phyloP scores from a whole-genome alignment of 2,888 invertebrate species.

The Drosophila pseudotalamancana region DNA sequence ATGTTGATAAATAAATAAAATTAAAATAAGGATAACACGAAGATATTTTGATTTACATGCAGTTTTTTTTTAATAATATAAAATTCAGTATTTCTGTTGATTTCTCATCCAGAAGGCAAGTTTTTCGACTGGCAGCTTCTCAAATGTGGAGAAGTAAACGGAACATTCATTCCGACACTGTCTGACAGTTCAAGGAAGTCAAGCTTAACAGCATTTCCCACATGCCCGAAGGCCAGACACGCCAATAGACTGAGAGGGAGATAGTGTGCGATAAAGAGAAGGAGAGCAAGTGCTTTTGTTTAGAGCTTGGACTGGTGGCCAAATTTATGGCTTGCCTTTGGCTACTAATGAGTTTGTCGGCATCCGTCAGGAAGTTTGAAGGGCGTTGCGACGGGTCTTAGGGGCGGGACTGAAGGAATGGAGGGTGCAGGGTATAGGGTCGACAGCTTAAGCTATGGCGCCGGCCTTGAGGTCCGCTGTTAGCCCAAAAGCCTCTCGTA shows the following conservation, averaged over 20 bases:
- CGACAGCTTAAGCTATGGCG: constrained; percentile 45
- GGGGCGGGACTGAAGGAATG: constrained; percentile 11
- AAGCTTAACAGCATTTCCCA: constrained; percentile 57
- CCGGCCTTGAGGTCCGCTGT: constrained; percentile 43
- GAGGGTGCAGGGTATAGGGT: neutral
- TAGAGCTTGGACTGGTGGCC: constrained; percentile 49
- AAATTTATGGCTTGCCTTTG: constrained; percentile 72
- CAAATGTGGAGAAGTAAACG: constrained; percentile 6
- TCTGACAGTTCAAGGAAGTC: constrained; percentile 60
- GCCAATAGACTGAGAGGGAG: neutral
- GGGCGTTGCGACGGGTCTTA: constrained; percentile 7
- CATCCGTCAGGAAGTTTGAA: constrained; percentile 52
- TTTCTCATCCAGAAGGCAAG: neutral
- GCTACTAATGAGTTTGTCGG: constrained; percentile 78
- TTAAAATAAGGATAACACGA: too few relatives aligned
- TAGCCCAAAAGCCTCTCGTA: constrained; percentile 25
- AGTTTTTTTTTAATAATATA: too few relatives aligned
- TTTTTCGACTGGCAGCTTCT: neutral
- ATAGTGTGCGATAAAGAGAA: neutral
- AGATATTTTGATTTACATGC: too few relatives aligned
- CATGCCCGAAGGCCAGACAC: constrained; percentile 32
- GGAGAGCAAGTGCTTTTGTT: constrained; percentile 23
- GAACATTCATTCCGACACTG: constrained; percentile 25
- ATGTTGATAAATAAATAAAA: too few relatives aligned
- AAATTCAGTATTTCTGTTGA: neutral